phyloP scores from a whole-genome alignment of 1,140 invertebrate species.

The Apocrypta bakeri region DNA sequence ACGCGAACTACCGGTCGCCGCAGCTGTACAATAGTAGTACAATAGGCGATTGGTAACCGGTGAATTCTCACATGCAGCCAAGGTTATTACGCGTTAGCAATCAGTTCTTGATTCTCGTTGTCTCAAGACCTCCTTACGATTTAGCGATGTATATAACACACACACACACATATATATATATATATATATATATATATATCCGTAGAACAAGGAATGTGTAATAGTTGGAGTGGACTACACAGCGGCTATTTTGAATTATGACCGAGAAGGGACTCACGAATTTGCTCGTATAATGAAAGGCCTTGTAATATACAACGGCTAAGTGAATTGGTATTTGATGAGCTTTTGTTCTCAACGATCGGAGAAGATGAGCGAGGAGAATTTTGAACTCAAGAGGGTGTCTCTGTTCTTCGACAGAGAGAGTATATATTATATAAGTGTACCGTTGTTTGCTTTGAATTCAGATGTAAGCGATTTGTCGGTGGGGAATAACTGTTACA shows the following conservation, averaged over 20 bases:
- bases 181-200: too few species aligned
- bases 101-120: slow-evolving; percentile 25
- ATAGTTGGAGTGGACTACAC: neutral
- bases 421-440: too few species aligned
- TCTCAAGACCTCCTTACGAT: neutral
- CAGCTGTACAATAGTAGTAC: neutral
- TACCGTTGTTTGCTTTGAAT: neutral
- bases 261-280: neutral
- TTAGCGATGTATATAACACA: neutral
- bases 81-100: neutral
- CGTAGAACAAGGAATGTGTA: neutral
- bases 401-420: neutral
- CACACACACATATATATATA: neutral
- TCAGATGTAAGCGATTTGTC: neutral
- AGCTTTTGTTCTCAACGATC: neutral
- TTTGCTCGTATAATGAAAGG: neutral
- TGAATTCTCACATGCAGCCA: slow-evolving; percentile 33
- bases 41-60: neutral
- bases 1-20: slow-evolving; percentile 24
- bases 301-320: neutral
- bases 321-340: neutral
- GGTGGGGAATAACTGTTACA: neutral
- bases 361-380: neutral
- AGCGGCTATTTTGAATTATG: slow-evolving; percentile 5
- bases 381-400: neutral